Base-by-base conservation (phyloP, 2,797 vertebrate species). In the Xenentodon cancila region DNA sequence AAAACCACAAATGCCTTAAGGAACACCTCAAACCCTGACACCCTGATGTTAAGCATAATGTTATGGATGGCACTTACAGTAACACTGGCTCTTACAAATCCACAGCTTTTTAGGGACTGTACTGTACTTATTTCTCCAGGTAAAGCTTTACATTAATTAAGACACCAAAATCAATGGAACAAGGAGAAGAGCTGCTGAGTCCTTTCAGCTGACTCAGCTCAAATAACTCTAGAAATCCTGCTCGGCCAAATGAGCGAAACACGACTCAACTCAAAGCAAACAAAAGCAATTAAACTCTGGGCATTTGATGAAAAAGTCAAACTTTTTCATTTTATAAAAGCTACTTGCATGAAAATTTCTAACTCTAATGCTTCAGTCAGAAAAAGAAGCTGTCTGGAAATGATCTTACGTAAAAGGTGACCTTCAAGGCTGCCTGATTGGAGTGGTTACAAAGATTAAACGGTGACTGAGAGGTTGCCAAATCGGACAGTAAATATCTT, bases 161-260 rank as follows among this genome's bases (percentile, higher is more conserved):
- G 59, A 71, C 52, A 43, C 34, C 54, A 49, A 52, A 77, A 52
- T 74, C 8, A 68, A 32, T 18, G 15, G 22, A 77, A 83, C 71
- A 73, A 77, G 64, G 47, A 49, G 18, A 51, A 49, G 44, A 67
- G 43, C 40, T 64, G 61, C 59, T 63, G 64, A 71, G 53, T 65
- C 47, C 45, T 71, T 77, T 64, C 64, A 53, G 40, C 53, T 61
- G 0, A 1, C 54, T 66, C 51, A 47, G 27, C 52, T 20, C 6
- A 11, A 27, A 49, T 6, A 6, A 52, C 70, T 72, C 64, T 55
- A 67, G 80, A 81, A 86, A 64, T 73, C 59, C 56, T 55, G 45
- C 66, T 75, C 68, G 64, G 77, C 49, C 62, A 46, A 80, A 77
- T 62, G n/a, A 71, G 59, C 52, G 52, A 60, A 53, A 70, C 58